Evolutionary conservation across 2,113 vertebrate genomes (phyloP).

Genomic region (Anser brachyrhynchus): DNA sequence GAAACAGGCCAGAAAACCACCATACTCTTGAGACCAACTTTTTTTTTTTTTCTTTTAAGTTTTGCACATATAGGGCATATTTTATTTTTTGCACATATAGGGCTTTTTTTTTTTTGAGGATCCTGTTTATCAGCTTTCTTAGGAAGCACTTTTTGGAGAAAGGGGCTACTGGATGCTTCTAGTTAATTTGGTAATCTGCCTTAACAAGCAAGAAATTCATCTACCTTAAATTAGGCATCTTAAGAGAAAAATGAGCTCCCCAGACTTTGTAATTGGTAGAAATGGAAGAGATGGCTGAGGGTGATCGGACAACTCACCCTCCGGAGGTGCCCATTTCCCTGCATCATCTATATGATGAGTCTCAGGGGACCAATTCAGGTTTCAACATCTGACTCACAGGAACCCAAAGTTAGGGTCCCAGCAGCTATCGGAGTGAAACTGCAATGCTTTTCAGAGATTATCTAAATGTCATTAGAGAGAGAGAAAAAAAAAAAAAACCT

Average conservation of each 20-base stretch:
- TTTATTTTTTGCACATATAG: slow-evolving; percentile 8
- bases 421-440: neutral
- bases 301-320: neutral
- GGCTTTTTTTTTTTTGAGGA: neutral
- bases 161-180: neutral
- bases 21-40: neutral
- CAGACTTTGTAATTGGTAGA: neutral
- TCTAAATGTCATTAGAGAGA: neutral
- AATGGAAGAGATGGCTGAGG: neutral
- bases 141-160: neutral
- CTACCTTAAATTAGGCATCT: neutral
- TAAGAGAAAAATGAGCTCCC: neutral
- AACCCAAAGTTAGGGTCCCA: neutral
- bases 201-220: neutral
- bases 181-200: neutral
- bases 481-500: neutral
- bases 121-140: neutral
- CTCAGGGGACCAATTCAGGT: neutral
- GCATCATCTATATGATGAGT: neutral
- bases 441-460: neutral
- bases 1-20: slow-evolving; percentile 40
- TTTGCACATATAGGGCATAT: neutral
- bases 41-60: neutral
- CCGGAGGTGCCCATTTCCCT: neutral
- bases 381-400: neutral